Base-by-base conservation (phyloP, 2,797 vertebrate species). In the Ptychadena robeensis region DNA sequence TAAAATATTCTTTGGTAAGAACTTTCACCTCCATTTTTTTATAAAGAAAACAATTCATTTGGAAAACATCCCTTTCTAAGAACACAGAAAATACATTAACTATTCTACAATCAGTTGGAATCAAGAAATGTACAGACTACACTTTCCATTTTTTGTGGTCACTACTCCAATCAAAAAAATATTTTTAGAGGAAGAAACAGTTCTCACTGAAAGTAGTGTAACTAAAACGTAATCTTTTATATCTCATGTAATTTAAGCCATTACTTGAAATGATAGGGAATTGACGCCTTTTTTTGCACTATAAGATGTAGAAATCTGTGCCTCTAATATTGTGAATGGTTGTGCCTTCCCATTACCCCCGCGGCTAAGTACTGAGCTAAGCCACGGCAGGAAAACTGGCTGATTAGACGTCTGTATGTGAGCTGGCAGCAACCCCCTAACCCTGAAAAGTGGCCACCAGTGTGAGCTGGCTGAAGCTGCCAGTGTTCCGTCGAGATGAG, bases 191-290 rank as follows among this genome's bases (percentile, higher is more conserved):
- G 66, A 11, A 53, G 82, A 40, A 37, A 2, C 0, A 63, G 71
- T 34, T 79, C 70, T 86, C 84, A 84, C 44, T 81, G 28, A 74
- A 4, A 2, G 2, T 67, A 27, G 30, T 75, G 0, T 18, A 48
- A 8, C 68, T 14, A 79, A 86, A 87, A 68, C 11, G n/a, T 70
- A 31, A 8, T 0, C 75, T 80, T 80, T 22, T 79, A 88, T 6
- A 14, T 67, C 68, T 9, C 15, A 84, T 69, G 34, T 18, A 2
- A 76, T 88, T 76, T 79, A 74, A 61, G 53, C 63, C 71, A 14
- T 32, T n/a, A 1, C 0, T 38, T 74, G 8, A 86, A 53, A 38
- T 79, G 74, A 5, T 0, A 7, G 25, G 0, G 73, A 83, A 82
- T 66, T 37, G 84, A 44, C 63, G 30, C 44, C 30, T 63, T 53